These are phyloP conservation scores for Temnothorax longispinosus DNA, from an alignment of 1,140 invertebrate genomes.

Conservation along the genomic window DNA sequence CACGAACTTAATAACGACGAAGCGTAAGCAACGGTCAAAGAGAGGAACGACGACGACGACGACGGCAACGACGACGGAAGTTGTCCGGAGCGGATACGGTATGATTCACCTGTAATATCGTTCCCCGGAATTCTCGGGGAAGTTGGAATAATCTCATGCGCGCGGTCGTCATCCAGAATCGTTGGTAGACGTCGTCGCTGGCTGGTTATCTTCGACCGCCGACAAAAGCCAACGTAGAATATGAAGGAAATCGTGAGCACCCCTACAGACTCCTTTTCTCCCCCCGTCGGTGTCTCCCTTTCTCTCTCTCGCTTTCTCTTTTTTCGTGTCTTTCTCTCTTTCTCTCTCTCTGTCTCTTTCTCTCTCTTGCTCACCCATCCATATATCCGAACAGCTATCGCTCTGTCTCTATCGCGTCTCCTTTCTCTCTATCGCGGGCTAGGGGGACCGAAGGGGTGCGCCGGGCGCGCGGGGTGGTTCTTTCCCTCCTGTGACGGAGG, in stretches of 20 bases:
- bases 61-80: background rate
- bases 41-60: background rate
- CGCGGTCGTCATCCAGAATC: slow-evolving; percentile 61
- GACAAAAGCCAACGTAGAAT: slow-evolving; percentile 71
- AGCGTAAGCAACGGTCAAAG: slow-evolving; percentile 36
- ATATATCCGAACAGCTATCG: slow-evolving; percentile 63
- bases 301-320: slow-evolving; percentile 31
- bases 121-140: slow-evolving; percentile 20
- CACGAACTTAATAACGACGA: slow-evolving; percentile 27
- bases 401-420: slow-evolving; percentile 64
- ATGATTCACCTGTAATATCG: slow-evolving; percentile 49
- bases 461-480: slow-evolving; percentile 80
- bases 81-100: background rate
- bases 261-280: slow-evolving; percentile 58
- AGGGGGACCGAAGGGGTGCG: slow-evolving; percentile 68
- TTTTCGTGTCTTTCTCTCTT: slow-evolving; percentile 15
- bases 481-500: slow-evolving; percentile 86
- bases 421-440: slow-evolving; percentile 69
- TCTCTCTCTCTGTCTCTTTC: slow-evolving; percentile 51
- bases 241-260: slow-evolving; percentile 78
- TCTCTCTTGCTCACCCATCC: slow-evolving; percentile 47
- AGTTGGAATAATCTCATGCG: slow-evolving; percentile 62
- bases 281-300: slow-evolving; percentile 4
- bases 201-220: slow-evolving; percentile 68
- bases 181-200: slow-evolving; percentile 60